These are phyloP conservation scores for Ostrea denselamellosa DNA, from an alignment of 1,140 invertebrate genomes.

Conservation along the genomic window DNA sequence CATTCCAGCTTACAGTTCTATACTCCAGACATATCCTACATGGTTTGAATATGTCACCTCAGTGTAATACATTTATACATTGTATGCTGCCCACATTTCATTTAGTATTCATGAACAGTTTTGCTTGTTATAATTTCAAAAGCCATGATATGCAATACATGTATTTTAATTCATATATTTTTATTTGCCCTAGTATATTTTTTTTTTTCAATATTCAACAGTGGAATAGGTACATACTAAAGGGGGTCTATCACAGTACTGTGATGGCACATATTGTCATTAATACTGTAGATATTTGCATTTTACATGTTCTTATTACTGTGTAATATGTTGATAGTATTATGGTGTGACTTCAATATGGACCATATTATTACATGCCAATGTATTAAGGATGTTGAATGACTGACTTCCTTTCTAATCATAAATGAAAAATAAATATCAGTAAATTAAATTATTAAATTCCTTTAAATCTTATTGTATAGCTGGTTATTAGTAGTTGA, in stretches of 20 bases:
- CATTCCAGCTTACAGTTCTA: not conserved
- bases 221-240: not conserved
- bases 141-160: constrained; percentile 2
- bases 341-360: too few relatives aligned
- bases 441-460: too few relatives aligned
- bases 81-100: not conserved
- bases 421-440: too few relatives aligned
- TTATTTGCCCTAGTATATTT: not conserved
- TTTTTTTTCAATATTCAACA: not conserved
- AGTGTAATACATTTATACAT: not conserved
- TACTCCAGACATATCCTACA: not conserved
- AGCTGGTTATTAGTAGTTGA: too few relatives aligned
- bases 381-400: not conserved
- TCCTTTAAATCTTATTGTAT: too few relatives aligned
- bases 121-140: constrained; percentile 4
- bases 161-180: not conserved
- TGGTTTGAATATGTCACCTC: not conserved
- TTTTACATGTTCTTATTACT: too few relatives aligned
- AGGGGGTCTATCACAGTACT: too few relatives aligned
- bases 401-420: too few relatives aligned
- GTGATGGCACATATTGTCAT: too few relatives aligned
- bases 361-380: too few relatives aligned
- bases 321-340: too few relatives aligned
- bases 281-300: too few relatives aligned
- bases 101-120: not conserved